These are phyloP conservation scores for Strigamia maritima DNA, from an alignment of 2,888 invertebrate species.

Conservation along the genomic window DNA sequence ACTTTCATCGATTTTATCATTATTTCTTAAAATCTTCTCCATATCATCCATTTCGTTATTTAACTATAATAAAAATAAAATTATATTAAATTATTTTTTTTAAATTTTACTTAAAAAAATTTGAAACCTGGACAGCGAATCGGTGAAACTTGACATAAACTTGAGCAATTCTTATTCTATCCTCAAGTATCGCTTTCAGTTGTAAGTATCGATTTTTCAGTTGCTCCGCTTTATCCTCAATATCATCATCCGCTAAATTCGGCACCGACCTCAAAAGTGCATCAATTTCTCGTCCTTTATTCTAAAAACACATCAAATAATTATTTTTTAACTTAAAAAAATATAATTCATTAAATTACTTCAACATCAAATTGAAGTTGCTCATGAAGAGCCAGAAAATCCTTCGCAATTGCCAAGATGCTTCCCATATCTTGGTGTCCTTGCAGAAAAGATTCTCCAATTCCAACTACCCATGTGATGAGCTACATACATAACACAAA, in stretches of 20 bases:
- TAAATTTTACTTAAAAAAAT: not conserved
- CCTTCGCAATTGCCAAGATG: slow-evolving; percentile 63
- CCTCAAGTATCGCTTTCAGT: slow-evolving; percentile 50
- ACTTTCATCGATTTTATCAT: slow-evolving; percentile 56
- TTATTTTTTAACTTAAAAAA: slow-evolving; percentile 18
- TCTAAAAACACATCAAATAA: slow-evolving; percentile 52
- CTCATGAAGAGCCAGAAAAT: slow-evolving; percentile 70
- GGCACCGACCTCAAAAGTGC: slow-evolving; percentile 63
- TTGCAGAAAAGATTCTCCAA: slow-evolving; percentile 69
- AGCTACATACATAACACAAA: slow-evolving; percentile 51
- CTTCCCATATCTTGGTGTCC: slow-evolving; percentile 73
- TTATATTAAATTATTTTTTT: not conserved
- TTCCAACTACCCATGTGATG: slow-evolving; percentile 69
- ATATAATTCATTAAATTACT: slow-evolving; percentile 58
- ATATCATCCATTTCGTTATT: slow-evolving; percentile 64
- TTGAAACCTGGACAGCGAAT: slow-evolving; percentile 60
- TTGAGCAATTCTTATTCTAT: slow-evolving; percentile 63
- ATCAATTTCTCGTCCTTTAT: slow-evolving; percentile 67
- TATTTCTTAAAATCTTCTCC: slow-evolving; percentile 59
- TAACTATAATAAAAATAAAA: slow-evolving; percentile 49
- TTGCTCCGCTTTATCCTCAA: slow-evolving; percentile 50
- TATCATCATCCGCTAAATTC: slow-evolving; percentile 61
- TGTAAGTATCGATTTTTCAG: slow-evolving; percentile 50
- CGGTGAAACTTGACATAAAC: slow-evolving; percentile 70
- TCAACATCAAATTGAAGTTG: slow-evolving; percentile 69